Conservation (phyloP, 2,113 vertebrate genomes). For the Opisthocomus hoazin region DNA sequence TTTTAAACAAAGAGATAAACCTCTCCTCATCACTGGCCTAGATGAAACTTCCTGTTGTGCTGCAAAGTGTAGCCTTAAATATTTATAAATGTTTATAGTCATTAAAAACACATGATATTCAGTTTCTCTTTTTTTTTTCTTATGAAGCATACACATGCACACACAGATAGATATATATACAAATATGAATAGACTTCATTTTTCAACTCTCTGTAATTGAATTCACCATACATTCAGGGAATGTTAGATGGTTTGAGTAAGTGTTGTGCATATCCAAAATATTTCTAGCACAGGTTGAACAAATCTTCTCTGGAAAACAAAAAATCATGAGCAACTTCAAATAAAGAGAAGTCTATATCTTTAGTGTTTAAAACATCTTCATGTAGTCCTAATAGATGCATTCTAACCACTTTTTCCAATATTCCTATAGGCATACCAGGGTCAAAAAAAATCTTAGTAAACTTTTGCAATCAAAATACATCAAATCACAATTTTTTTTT, state of each 20-base stretch:
- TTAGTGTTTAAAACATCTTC: background rate
- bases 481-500: background rate
- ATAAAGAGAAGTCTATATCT: background rate
- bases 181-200: background rate
- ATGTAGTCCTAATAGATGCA: background rate
- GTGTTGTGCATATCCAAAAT: background rate
- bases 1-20: background rate
- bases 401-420: background rate
- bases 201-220: background rate
- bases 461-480: background rate
- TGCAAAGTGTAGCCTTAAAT: background rate
- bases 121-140: background rate
- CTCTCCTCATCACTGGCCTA: background rate
- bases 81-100: background rate
- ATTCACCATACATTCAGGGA: background rate
- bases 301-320: background rate
- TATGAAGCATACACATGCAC: background rate
- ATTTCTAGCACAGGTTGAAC: background rate
- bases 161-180: background rate
- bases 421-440: background rate
- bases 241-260: background rate
- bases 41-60: background rate
- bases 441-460: background rate
- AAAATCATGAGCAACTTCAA: background rate
- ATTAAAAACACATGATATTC: background rate